phyloP scores from a whole-genome alignment of 2,888 invertebrate species.

The Malthinus seriepunctatus region DNA sequence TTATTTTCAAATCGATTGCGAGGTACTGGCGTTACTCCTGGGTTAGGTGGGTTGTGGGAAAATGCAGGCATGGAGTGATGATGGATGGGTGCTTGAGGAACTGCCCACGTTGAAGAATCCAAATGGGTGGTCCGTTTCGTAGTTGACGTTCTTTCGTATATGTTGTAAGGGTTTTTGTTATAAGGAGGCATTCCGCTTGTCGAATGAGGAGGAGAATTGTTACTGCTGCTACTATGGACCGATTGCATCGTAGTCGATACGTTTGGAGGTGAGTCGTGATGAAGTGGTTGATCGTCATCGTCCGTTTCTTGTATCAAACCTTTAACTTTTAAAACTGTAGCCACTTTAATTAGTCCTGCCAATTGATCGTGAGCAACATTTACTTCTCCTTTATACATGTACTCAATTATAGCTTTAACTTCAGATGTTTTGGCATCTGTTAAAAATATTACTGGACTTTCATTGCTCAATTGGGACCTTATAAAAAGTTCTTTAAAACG shows the following conservation, averaged over 20 bases:
- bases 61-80: conserved; percentile 48
- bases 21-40: conserved; percentile 51
- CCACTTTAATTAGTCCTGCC: conserved; percentile 62
- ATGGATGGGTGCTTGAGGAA: conserved; percentile 51
- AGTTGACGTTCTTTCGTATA: conserved; percentile 42
- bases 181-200: conserved; percentile 47
- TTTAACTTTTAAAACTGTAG: conserved; percentile 64
- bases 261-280: conserved; percentile 35
- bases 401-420: conserved; percentile 86
- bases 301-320: conserved; percentile 61
- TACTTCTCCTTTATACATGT: conserved; percentile 92
- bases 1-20: conserved; percentile 4
- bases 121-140: neutral
- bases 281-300: neutral
- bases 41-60: conserved; percentile 41
- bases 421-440: conserved; percentile 79
- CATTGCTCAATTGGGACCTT: conserved; percentile 57
- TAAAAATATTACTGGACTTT: conserved; percentile 66
- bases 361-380: conserved; percentile 84
- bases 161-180: conserved; percentile 45
- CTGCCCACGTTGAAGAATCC: conserved; percentile 51
- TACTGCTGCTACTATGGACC: conserved; percentile 50
- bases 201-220: conserved; percentile 58
- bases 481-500: conserved; percentile 65
- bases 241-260: conserved; percentile 43